A percentile compares a stretch with the other conserved stretches of the same genome.
phyloP scores from a whole-genome alignment of 2,888 invertebrate species.

The Microplitis deprimator region DNA sequence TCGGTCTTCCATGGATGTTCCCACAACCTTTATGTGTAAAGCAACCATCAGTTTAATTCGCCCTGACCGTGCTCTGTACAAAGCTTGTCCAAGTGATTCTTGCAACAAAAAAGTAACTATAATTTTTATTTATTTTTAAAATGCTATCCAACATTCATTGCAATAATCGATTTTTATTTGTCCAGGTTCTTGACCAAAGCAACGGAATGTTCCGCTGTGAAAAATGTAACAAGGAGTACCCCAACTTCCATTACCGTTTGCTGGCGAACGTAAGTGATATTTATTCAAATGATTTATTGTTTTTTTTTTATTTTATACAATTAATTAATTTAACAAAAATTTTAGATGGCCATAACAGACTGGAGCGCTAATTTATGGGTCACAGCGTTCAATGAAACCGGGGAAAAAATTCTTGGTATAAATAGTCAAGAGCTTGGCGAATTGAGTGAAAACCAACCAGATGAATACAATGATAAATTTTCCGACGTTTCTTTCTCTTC shows the following conservation, averaged over 20 bases:
- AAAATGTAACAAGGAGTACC: slow-evolving; percentile 90
- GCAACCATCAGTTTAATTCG: slow-evolving; percentile 85
- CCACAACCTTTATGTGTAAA: slow-evolving; percentile 86
- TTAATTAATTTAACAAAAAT: slow-evolving; percentile 33
- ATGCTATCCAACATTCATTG: neutral
- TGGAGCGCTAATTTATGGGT: slow-evolving; percentile 91
- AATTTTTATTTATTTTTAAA: neutral
- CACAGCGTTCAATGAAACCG: slow-evolving; percentile 90
- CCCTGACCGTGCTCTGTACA: slow-evolving; percentile 89
- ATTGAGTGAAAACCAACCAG: slow-evolving; percentile 79
- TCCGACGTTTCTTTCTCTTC: slow-evolving; percentile 84
- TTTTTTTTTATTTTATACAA: neutral
- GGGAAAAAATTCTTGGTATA: slow-evolving; percentile 82
- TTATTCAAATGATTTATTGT: neutral
- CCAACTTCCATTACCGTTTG: slow-evolving; percentile 89
- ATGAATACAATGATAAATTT: slow-evolving; percentile 79
- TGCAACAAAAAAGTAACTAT: slow-evolving; percentile 90
- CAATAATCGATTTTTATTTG: slow-evolving; percentile 30
- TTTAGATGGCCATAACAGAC: slow-evolving; percentile 88
- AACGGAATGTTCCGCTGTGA: slow-evolving; percentile 94
- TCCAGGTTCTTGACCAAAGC: slow-evolving; percentile 83
- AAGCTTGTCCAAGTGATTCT: slow-evolving; percentile 88
- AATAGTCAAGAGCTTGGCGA: slow-evolving; percentile 85
- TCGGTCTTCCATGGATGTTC: slow-evolving; percentile 82
- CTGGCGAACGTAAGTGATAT: slow-evolving; percentile 80